Evolutionary conservation across 2,113 vertebrate genomes (phyloP).

Genomic region (Paramormyrops kingsleyae): DNA sequence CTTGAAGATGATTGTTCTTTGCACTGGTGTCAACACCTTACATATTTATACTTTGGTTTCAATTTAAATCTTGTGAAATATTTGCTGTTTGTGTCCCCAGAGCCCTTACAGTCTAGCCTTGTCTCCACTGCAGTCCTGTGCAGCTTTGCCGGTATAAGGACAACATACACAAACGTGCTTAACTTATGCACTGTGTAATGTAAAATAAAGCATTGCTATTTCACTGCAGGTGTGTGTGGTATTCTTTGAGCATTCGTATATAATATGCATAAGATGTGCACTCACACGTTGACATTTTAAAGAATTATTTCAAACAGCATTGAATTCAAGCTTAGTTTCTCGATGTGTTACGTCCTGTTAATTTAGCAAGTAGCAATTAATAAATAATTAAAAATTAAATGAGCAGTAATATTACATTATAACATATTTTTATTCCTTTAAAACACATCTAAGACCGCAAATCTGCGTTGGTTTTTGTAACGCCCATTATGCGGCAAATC

Average conservation of each 20-base stretch:
- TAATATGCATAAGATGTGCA: background rate
- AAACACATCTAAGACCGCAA: background rate
- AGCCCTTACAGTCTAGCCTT: background rate
- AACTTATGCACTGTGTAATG: conserved; percentile 18
- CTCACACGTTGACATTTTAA: background rate
- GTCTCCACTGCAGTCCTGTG: background rate
- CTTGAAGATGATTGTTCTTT: background rate
- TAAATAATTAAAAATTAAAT: background rate
- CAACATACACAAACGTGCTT: conserved; percentile 4
- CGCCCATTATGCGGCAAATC: background rate
- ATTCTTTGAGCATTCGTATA: background rate
- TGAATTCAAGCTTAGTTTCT: background rate
- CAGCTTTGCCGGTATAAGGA: background rate
- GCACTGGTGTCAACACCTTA: background rate
- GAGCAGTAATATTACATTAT: background rate
- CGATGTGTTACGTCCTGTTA: background rate
- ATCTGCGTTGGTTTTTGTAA: background rate
- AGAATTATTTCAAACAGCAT: background rate
- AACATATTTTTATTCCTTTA: background rate
- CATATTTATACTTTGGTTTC: background rate
- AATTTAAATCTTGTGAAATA: background rate
- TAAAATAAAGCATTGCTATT: conserved; percentile 22
- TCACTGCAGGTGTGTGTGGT: background rate
- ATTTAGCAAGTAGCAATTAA: background rate
- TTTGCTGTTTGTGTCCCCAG: background rate